These are phyloP conservation scores for Sipha maydis DNA, from an alignment of 2,888 invertebrate species.

Conservation along the genomic window DNA sequence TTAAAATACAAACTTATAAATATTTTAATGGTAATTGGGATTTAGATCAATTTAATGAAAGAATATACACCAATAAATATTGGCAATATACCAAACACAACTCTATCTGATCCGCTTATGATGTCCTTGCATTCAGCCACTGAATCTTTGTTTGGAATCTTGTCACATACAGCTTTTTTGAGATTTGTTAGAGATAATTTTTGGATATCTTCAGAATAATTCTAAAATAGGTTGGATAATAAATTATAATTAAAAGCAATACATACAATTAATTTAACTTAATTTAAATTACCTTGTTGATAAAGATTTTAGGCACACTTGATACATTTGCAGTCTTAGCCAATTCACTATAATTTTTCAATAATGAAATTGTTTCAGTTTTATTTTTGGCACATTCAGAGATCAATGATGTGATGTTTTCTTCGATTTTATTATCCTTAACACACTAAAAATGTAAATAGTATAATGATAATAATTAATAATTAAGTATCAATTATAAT, in stretches of 20 bases:
- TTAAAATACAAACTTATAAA: constrained; percentile 29
- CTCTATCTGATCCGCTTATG: background rate
- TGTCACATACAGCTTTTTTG: background rate
- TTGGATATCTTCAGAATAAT: background rate
- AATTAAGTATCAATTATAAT: background rate
- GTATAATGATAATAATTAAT: background rate
- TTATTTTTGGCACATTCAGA: background rate
- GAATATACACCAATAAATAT: constrained; percentile 6
- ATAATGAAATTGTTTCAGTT: background rate
- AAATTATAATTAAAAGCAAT: background rate
- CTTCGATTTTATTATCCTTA: background rate
- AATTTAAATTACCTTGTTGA: constrained; percentile 28
- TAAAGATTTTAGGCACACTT: constrained; percentile 5
- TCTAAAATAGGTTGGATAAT: background rate
- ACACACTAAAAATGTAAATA: constrained; percentile 28
- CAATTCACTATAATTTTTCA: background rate
- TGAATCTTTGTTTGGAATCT: background rate
- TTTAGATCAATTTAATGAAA: constrained; percentile 41
- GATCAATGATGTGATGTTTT: background rate
- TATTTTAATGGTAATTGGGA: background rate
- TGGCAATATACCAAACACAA: constrained; percentile 23
- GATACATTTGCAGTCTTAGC: background rate
- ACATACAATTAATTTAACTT: background rate
- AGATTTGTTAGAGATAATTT: background rate
- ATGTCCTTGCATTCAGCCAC: background rate